phyloP scores from a whole-genome alignment of 2,797 vertebrate species.

The Oryzias sinensis region DNA sequence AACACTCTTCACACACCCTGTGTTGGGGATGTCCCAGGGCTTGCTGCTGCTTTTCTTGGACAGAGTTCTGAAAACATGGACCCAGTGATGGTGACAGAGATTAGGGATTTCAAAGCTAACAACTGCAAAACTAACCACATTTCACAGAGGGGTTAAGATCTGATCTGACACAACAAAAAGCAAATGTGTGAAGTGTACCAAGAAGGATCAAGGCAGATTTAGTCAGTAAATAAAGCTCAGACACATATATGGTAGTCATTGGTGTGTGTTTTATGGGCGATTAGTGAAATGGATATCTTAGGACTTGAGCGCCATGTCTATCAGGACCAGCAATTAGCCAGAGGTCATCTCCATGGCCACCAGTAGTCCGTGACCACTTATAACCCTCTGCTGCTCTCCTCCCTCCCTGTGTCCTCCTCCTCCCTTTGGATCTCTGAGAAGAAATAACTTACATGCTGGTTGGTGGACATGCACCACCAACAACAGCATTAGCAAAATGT shows the following conservation, averaged over 20 bases:
- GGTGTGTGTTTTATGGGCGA: conserved; percentile 33
- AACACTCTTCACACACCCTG: conserved; percentile 49
- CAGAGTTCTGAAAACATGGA: conserved; percentile 40
- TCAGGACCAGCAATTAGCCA: conserved; percentile 68
- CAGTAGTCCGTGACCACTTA: conserved; percentile 53
- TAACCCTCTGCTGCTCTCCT: conserved; percentile 24
- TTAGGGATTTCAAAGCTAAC: conserved; percentile 63
- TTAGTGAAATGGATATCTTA: conserved; percentile 60
- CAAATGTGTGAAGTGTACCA: conserved; percentile 27
- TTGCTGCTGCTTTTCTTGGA: conserved; percentile 64
- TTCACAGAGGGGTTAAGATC: conserved; percentile 44
- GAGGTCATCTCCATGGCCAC: conserved; percentile 65
- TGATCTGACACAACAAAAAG: conserved; percentile 54
- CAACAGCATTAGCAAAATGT: conserved; percentile 53
- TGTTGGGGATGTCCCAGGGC: conserved; percentile 35
- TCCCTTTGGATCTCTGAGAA: conserved; percentile 20
- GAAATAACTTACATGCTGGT: conserved; percentile 34
- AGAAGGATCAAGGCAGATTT: conserved; percentile 38
- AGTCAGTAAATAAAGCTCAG: conserved; percentile 10
- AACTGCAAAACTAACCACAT: conserved; percentile 46
- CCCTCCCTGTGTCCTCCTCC: conserved; percentile 16
- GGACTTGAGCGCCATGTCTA: conserved; percentile 59
- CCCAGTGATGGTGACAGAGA: conserved; percentile 58
- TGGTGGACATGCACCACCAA: conserved; percentile 38
- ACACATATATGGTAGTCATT: conserved; percentile 13